These are phyloP conservation scores for Micrasema longulum DNA, from an alignment of 1,140 invertebrate genomes.

Conservation along the genomic window DNA sequence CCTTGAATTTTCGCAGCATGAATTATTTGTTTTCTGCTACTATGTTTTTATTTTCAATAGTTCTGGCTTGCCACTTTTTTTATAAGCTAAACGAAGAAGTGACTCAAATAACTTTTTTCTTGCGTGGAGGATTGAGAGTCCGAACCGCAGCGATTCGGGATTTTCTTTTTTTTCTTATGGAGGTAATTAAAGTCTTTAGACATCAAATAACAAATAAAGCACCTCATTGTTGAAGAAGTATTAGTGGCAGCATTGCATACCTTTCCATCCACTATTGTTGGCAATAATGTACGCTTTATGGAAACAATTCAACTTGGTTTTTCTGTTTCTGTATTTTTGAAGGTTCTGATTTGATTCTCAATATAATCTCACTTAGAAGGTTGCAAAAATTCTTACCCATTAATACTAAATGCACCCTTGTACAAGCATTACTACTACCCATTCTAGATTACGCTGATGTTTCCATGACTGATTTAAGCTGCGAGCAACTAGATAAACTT, in stretches of 20 bases:
- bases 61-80: conserved; percentile 47
- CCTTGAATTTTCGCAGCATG: background rate
- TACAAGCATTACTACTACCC: too few species aligned
- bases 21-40: background rate
- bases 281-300: background rate
- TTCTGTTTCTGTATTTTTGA: background rate
- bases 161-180: conserved; percentile 38
- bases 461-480: too few species aligned
- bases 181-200: conserved; percentile 61
- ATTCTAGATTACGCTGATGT: too few species aligned
- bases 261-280: conserved; percentile 65
- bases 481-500: too few species aligned
- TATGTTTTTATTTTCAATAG: background rate
- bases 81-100: conserved; percentile 58
- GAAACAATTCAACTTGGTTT: background rate
- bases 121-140: conserved; percentile 59
- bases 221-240: conserved; percentile 58
- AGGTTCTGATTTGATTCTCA: conserved; percentile 38
- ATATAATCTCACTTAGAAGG: too few species aligned
- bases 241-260: conserved; percentile 60
- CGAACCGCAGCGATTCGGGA: conserved; percentile 56
- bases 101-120: conserved; percentile 58
- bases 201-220: conserved; percentile 60
- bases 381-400: too few species aligned
- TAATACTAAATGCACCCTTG: too few species aligned